Percentiles rank a stretch among this genome's conserved stretches.
phyloP scores from a whole-genome alignment of 2,888 invertebrate genomes.

The Microctonus hyperodae region DNA sequence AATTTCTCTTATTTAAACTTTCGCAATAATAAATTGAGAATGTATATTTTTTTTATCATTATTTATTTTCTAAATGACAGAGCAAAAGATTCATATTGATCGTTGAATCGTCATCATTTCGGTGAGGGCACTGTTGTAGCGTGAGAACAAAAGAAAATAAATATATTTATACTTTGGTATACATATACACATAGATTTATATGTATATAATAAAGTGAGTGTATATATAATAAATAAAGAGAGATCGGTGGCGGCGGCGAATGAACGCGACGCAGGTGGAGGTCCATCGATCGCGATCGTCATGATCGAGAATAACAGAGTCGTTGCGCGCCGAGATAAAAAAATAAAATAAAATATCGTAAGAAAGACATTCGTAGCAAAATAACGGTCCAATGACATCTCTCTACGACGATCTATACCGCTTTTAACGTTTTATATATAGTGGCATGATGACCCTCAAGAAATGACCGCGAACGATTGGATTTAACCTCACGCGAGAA shows the following conservation, averaged over 20 bases:
- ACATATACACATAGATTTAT: too few species aligned
- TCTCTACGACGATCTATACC: not conserved
- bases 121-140: not conserved
- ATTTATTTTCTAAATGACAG: not conserved
- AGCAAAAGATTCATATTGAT: not conserved
- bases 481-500: constrained; percentile 2
- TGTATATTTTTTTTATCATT: not conserved
- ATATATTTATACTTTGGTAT: too few species aligned
- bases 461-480: not conserved
- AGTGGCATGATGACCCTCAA: not conserved
- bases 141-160: not conserved
- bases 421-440: not conserved
- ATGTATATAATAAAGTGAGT: not conserved
- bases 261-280: not conserved
- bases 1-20: not conserved
- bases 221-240: not conserved
- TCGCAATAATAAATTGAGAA: not conserved
- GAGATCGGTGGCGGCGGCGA: not conserved
- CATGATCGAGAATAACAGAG: not conserved
- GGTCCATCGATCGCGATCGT: not conserved
- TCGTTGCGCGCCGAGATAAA: not conserved
- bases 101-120: not conserved
- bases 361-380: not conserved
- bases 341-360: too few species aligned
- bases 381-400: constrained; percentile 4